These are phyloP conservation scores for Troides oblongomaculatus DNA, from an alignment of 2,888 invertebrate genomes.

Conservation along the genomic window DNA sequence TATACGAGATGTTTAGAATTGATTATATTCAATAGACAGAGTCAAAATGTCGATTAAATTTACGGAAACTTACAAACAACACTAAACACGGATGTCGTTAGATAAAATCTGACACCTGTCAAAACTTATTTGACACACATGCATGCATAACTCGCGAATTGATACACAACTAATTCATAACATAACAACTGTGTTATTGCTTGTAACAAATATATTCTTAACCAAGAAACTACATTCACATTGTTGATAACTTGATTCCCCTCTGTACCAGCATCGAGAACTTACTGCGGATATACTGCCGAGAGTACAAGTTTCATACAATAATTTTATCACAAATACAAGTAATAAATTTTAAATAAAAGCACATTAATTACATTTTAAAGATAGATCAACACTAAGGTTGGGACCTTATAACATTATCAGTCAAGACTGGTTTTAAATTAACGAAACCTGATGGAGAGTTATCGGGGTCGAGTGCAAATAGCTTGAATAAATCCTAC, in stretches of 20 bases:
- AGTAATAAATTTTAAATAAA: not conserved
- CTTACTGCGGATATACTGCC: too few species aligned
- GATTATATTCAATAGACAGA: not conserved
- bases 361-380: constrained; percentile 7
- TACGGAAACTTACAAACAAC: constrained; percentile 1
- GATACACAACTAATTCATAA: constrained; percentile 25
- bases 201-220: not conserved
- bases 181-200: constrained; percentile 8
- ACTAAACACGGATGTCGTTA: constrained; percentile 5
- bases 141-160: constrained; percentile 34
- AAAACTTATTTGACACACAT: constrained; percentile 34
- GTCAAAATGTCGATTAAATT: not conserved
- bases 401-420: constrained; percentile 11
- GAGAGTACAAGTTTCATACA: too few species aligned
- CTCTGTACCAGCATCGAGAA: not conserved
- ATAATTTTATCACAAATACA: not conserved
- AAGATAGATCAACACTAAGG: constrained; percentile 5
- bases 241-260: not conserved
- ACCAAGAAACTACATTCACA: not conserved
- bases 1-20: too few species aligned
- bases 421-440: constrained; percentile 14
- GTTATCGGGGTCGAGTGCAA: constrained; percentile 10
- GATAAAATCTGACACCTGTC: constrained; percentile 28
- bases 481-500: constrained; percentile 9
- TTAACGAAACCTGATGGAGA: constrained; percentile 5